Evolutionary conservation across 1,140 invertebrate genomes (phyloP), one percentile per base, ranked within the genome.

Genomic region (Archegozetes longisetosus): DNA sequence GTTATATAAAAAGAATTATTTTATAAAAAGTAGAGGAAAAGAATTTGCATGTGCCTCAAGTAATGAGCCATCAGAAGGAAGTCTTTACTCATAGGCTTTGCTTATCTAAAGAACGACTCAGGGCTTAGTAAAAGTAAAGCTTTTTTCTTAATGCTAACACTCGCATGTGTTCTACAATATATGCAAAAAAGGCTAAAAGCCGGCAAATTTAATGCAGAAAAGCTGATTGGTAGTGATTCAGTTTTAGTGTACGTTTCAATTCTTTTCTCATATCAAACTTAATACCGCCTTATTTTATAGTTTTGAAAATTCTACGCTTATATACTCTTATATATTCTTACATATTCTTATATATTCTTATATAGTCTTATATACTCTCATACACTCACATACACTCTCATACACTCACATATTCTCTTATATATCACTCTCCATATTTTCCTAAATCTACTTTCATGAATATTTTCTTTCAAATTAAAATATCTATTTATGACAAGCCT

Each of bases 161-260:
- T 40, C 32, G 32, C 17, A 40, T 40, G 32, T 9, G 6, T 40
- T 40, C 6, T 40, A 40, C 6, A 6, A 40, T 40, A 40, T 40
- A 40, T 40, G 32, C 32, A 40, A 40, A 40, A 40, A 40, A 40
- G 32, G 32, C 32, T 40, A 40, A 40, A 40, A 40, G 32, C 32
- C 32, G 32, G 32, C 32, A 40, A 40, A 40, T 40, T 40, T 40
- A 40, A 40, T 40, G 32, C 58, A 62, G 32, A 55, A 40, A 25
- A 55, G 57, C 52, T 48, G 58, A 23, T 56, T 52, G 50, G 32
- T 50, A 46, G 25, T 55, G 32, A 22, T 55, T 22, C n/a, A 32
- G 46, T 58, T 58, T 58, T 62, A 53, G 29, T 58, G 23, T 9
- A 12, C 14, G 22, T 47, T 22, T 53, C 26, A 28, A 27, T 6